These are phyloP conservation scores for Phrynosoma platyrhinos DNA, from an alignment of 2,113 vertebrate species.

Conservation along the genomic window DNA sequence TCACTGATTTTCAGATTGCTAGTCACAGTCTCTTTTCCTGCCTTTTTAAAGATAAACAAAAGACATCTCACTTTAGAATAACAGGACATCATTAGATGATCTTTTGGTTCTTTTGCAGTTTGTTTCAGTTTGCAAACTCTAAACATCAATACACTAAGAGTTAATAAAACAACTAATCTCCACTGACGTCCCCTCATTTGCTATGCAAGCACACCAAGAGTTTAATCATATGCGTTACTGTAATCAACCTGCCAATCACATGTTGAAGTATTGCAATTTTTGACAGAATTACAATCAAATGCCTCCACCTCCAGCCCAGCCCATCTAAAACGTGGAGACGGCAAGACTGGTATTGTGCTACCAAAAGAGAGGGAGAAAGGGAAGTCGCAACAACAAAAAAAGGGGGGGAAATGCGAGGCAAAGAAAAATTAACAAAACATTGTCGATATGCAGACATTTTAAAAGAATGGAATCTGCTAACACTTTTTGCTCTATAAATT, in stretches of 20 bases:
- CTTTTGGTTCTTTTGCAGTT: slow-evolving; percentile 51
- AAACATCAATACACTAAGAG: slow-evolving; percentile 57
- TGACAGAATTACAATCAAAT: slow-evolving; percentile 79
- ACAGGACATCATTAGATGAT: slow-evolving; percentile 61
- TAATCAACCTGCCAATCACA: slow-evolving; percentile 81
- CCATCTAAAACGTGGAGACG: slow-evolving; percentile 72
- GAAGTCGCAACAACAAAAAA: slow-evolving; percentile 66
- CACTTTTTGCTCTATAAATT: slow-evolving; percentile 49
- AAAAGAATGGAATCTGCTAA: slow-evolving; percentile 46
- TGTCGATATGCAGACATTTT: slow-evolving; percentile 58
- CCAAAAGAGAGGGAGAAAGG: slow-evolving; percentile 67
- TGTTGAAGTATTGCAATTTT: slow-evolving; percentile 77
- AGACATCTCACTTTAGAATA: not conserved
- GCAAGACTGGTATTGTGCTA: slow-evolving; percentile 74
- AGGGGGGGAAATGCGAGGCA: slow-evolving; percentile 60
- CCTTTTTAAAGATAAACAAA: slow-evolving; percentile 7
- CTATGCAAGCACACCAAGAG: slow-evolving; percentile 70
- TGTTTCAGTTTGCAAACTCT: slow-evolving; percentile 10
- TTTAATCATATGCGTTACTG: slow-evolving; percentile 79
- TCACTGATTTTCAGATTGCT: slow-evolving; percentile 25
- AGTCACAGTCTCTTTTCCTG: not conserved
- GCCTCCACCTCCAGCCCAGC: slow-evolving; percentile 46
- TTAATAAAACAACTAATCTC: slow-evolving; percentile 78
- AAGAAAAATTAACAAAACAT: slow-evolving; percentile 39
- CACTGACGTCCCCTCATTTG: slow-evolving; percentile 65